Percentiles rank a stretch among this genome's conserved stretches.
These are phyloP conservation scores for Tylochromis polylepis DNA, from an alignment of 2,113 vertebrate genomes.

Conservation along the genomic window DNA sequence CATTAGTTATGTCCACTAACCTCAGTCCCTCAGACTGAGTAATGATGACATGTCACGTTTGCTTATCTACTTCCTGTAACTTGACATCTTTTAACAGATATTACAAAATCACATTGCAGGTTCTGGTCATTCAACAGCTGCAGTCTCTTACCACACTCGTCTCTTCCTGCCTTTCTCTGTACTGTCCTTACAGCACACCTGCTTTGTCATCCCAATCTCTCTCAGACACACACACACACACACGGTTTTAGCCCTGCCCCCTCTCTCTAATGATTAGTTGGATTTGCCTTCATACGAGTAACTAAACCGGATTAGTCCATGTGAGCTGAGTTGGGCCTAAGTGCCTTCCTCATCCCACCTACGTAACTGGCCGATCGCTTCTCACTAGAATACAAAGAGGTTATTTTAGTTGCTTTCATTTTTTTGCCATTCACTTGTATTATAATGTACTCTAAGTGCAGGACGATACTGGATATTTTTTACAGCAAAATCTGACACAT, in stretches of 20 bases:
- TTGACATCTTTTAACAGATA: neutral
- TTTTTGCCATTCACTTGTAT: neutral
- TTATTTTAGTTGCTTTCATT: neutral
- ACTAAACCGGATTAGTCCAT: constrained; percentile 48
- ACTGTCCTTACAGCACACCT: neutral
- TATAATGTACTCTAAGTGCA: neutral
- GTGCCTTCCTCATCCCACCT: neutral
- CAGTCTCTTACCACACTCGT: neutral
- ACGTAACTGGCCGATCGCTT: neutral
- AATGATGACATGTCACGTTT: neutral
- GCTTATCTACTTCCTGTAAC: neutral
- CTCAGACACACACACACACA: neutral
- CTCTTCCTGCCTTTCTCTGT: neutral
- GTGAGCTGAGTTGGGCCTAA: constrained; percentile 18
- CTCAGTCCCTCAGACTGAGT: neutral
- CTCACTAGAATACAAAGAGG: neutral
- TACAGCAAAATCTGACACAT: neutral
- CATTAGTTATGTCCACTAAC: neutral
- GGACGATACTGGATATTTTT: neutral
- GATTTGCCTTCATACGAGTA: constrained; percentile 38
- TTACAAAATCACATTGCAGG: neutral
- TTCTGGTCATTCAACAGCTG: neutral
- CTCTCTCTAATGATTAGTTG: constrained; percentile 22
- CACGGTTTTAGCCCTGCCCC: neutral
- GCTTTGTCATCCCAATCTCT: neutral